A percentile compares a stretch with the other conserved stretches of the same genome.
Evolutionary conservation across 1,140 invertebrate genomes (phyloP).

Genomic region (Nebria ingens): DNA sequence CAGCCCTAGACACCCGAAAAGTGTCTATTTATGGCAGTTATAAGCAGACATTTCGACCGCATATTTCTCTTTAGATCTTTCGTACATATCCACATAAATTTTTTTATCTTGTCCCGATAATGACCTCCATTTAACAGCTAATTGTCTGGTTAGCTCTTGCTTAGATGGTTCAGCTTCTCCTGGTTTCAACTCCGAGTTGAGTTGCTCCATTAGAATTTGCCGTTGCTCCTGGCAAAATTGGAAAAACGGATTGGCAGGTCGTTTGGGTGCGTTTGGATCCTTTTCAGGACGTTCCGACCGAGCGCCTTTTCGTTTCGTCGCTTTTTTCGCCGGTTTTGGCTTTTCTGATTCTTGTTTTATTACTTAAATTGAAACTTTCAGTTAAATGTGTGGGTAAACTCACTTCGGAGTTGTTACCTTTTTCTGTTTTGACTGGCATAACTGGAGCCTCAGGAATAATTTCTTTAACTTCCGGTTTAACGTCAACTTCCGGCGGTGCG

Average conservation of each 20-base stretch:
- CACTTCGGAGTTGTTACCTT: constrained; percentile 23
- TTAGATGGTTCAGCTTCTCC: constrained; percentile 58
- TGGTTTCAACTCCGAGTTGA: constrained; percentile 40
- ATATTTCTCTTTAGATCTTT: constrained; percentile 67
- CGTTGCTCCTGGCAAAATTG: constrained; percentile 71
- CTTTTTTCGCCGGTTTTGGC: constrained; percentile 31
- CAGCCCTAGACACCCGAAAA: no score
- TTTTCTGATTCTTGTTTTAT: constrained; percentile 19
- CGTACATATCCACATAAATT: constrained; percentile 70
- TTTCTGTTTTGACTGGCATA: constrained; percentile 32
- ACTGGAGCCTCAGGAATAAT: constrained; percentile 27
- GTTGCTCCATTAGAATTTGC: constrained; percentile 55
- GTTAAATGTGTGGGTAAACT: constrained; percentile 14
- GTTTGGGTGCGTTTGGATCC: constrained; percentile 68
- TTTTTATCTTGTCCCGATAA: constrained; percentile 59
- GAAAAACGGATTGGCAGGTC: constrained; percentile 69
- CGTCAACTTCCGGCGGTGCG: constrained; percentile 32
- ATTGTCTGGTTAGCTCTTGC: constrained; percentile 61
- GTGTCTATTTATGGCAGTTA: constrained; percentile 32
- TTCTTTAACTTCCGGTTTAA: constrained; percentile 31
- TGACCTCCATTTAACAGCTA: constrained; percentile 61
- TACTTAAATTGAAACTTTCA: constrained; percentile 10
- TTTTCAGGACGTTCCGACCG: constrained; percentile 43
- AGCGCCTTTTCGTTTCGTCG: constrained; percentile 37
- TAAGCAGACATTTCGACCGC: constrained; percentile 58